Base-by-base conservation (phyloP, 1,140 invertebrate species). In the Caenorhabditis inopinata region DNA sequence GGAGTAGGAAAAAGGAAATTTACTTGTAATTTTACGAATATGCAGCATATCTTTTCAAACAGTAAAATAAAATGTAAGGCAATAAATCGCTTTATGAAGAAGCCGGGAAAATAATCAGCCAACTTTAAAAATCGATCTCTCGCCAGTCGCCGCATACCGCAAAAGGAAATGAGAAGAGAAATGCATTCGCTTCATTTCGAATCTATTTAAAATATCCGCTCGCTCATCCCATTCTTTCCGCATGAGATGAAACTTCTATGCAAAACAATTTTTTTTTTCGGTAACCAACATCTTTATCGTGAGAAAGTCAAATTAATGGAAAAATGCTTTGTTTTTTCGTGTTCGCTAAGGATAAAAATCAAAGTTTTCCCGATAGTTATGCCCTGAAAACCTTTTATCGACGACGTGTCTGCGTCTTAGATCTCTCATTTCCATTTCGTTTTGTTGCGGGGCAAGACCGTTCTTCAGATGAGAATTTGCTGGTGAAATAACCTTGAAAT, bases 151-250 rank as follows among this genome's bases (percentile, higher is more conserved):
- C n/a, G n/a, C n/a, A n/a, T n/a, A n/a, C n/a, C n/a, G n/a, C n/a
- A 42, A 68, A 14, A 42, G 38, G 38, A 42, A 42, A 42, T 16
- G 38, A 6, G 32, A 38, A 68, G 32, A 68, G 2, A 32, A 32
- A 32, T 5, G 12, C 35, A 1, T 3, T 32, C 23, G 12, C 5
- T 68, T 68, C 32, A 38, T 38, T 68, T 38, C 58, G 58, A 68
- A 68, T 68, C 58, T 68, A 68, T 68, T 68, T 68, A 29, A n/a
- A 68, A 68, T 68, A 68, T 68, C 58, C 58, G 58, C n/a, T n/a
- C 27, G 29, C 32, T n/a, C 27, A 16, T 29, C 25, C 18, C 58
- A 68, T 68, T 68, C 58, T 21, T 68, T 68, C 32, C 58, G 58
- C 58, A 68, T 68, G 58, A 68, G 58, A 68, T 38, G n/a, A 18